These are phyloP conservation scores for Listronotus bonariensis DNA, from an alignment of 1,140 invertebrate species.

Conservation along the genomic window DNA sequence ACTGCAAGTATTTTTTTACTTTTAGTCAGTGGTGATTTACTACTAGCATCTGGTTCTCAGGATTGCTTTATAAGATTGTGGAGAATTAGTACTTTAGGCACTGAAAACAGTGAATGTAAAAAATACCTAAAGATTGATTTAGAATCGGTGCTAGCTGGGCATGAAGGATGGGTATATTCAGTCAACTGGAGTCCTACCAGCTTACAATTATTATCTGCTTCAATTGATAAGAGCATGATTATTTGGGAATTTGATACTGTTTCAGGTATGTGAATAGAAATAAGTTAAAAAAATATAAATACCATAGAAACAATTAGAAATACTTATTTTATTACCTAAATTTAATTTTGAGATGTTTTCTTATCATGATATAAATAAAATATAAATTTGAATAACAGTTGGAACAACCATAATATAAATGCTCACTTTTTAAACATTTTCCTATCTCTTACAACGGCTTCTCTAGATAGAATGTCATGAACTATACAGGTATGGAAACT, in stretches of 20 bases:
- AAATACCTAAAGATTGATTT: conserved; percentile 65
- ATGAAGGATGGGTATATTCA: conserved; percentile 94
- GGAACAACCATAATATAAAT: too few species aligned
- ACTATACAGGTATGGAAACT: too few species aligned
- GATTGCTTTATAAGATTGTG: conserved; percentile 87
- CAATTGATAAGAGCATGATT: conserved; percentile 93
- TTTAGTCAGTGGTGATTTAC: conserved; percentile 56
- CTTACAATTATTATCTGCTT: conserved; percentile 79
- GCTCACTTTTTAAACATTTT: too few species aligned
- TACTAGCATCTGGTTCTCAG: conserved; percentile 86
- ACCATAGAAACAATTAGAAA: not conserved
- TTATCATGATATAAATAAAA: too few species aligned
- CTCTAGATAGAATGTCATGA: too few species aligned
- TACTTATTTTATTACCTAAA: too few species aligned
- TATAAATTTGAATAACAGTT: too few species aligned
- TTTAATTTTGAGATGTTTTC: too few species aligned
- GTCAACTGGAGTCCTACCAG: conserved; percentile 73
- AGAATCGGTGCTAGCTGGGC: conserved; percentile 88
- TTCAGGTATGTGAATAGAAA: conserved; percentile 31
- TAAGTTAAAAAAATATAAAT: not conserved
- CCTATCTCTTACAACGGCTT: too few species aligned
- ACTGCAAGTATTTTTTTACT: too few species aligned
- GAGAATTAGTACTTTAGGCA: conserved; percentile 52
- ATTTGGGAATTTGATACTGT: conserved; percentile 78
- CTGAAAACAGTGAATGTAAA: conserved; percentile 7